Evolutionary conservation across 2,113 vertebrate genomes (phyloP).

Genomic region (Chrysemys picta): DNA sequence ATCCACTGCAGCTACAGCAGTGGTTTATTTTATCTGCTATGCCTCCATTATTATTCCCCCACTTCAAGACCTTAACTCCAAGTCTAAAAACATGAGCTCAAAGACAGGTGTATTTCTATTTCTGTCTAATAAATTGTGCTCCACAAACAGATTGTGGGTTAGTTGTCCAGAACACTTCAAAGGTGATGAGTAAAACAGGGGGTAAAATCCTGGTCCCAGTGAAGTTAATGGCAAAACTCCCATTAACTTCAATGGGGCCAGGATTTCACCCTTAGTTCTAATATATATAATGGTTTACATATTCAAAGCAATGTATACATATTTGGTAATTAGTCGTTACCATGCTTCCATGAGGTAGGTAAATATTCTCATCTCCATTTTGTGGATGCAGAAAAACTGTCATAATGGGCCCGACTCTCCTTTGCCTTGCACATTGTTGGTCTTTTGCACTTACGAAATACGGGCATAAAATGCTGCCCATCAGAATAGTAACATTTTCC

Average conservation of each 20-base stretch:
- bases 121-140: background rate
- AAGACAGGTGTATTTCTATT: background rate
- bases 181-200: background rate
- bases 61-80: background rate
- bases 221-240: background rate
- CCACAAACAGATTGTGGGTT: background rate
- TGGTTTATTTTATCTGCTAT: background rate
- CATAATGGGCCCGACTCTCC: background rate
- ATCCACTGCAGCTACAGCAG: background rate
- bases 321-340: background rate
- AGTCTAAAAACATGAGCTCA: background rate
- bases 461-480: background rate
- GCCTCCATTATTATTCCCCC: background rate
- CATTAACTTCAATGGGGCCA: background rate
- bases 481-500: background rate
- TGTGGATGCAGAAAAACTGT: background rate
- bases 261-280: background rate
- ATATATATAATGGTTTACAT: background rate
- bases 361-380: background rate
- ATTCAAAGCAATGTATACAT: background rate
- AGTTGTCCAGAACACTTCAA: background rate
- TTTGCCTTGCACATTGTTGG: background rate
- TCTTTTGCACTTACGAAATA: constrained; percentile 12
- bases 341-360: background rate
- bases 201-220: background rate